Evolutionary conservation across 2,797 vertebrate species (phyloP), one percentile per base, ranked within the genome.

Genomic region (Mallotus villosus): DNA sequence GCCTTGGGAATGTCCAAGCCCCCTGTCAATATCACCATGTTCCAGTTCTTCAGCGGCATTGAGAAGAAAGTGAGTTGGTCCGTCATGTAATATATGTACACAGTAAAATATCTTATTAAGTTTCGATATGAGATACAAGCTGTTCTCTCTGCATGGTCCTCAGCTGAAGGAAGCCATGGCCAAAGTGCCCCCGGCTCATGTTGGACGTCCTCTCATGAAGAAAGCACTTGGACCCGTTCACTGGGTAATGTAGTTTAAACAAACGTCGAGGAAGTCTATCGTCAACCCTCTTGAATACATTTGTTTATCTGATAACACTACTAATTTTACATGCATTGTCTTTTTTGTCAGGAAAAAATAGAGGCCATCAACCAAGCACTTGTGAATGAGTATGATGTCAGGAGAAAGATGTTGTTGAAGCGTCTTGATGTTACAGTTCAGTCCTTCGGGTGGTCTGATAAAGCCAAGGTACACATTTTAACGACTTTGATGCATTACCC

Each of bases 21-120:
- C 85, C 98, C 98, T 0, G 91, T 96, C 81, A 97, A 93, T 92
- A 99, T 99, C 91, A 95, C 95, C 53, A 98, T 99, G 97, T 97
- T 99, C 91, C 98, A 99, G 91, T 99, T 99, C 91, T 99, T 99
- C 91, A 98, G 95, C 64, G 97, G 98, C 69, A 99, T 99, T 79
- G 97, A 99, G 89, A 99, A 99, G 92, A 99, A 99, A 91, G 97
- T 97, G 89, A 76, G 81, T 78, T 25, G 0, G 41, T 46, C 11
- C 14, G 9, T 14, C 2, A 46, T 46, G 41, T 46, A 11, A 3
- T 46, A 8, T 12, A 46, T 46, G 41, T 46, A 46, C 41, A 46
- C 41, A 46, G 41, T 46, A 46, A 60, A 21, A 60, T 63, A 14
- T 24, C 49, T 7, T 27, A 41, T 16, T n/a, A 25, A n/a, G 19